Base-by-base conservation (phyloP, 2,113 vertebrate genomes). In the Hylia prasina region DNA sequence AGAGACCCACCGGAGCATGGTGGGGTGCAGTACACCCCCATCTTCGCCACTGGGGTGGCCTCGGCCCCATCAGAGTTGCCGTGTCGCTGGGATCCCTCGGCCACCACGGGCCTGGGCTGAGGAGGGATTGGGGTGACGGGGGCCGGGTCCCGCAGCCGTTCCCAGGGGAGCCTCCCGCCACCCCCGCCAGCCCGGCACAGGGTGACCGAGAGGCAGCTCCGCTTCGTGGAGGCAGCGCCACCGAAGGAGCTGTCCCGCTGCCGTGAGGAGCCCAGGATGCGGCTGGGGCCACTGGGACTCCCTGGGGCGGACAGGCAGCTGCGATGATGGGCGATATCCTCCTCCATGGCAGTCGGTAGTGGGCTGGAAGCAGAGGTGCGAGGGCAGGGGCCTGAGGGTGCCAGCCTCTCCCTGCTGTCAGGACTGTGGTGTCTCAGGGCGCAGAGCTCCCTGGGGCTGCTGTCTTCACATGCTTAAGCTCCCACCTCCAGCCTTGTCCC, bases 131-230 rank as follows among this genome's bases (percentile, higher is more conserved):
- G 39, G 14, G 87, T 91, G 37, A 51, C 6, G 2, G 37, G 95
- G 8, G 65, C 72, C 2, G 39, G 72, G 25, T 23, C 71, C 33
- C 87, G 47, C 5, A 42, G 50, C 13, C 66, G 48, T 40, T 93
- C 79, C 93, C 96, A 93, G 14, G 44, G 82, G 7, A 24, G 8
- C 0, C 18, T 60, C 76, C 81, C 9, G 0, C 64, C 65, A 0
- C 27, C 71, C 70, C 89, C 10, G 0, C 61, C 66, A 0, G 47
- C 76, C 42, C n/a, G 73, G 28, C 48, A 39, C 33, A 95, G 50
- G 51, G 22, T 73, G 22, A 79, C 84, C 0, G 66, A 94, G 61
- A 96, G 89, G 75, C 91, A 97, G 83, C 96, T 97, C 85, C 89
- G 21, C 90, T 97, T 89, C 1, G 35, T 89, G 81, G 39, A 4